phyloP scores from a whole-genome alignment of 2,797 vertebrate genomes.

The Lagocephalus sceleratus region DNA sequence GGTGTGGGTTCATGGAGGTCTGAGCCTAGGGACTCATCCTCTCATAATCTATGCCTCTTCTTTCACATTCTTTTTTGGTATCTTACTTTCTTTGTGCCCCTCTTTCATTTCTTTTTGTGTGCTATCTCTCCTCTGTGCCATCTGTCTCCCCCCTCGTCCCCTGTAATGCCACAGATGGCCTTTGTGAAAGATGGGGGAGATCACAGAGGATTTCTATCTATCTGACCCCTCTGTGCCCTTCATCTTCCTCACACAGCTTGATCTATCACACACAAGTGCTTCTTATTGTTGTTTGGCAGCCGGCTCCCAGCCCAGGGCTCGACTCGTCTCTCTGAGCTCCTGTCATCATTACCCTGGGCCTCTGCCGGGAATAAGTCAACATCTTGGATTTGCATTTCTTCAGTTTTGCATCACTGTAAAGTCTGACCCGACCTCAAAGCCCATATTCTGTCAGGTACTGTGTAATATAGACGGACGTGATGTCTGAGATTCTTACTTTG shows the following conservation, averaged over 20 bases:
- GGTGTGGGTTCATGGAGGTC: too few species aligned
- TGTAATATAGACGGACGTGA: constrained; percentile 1
- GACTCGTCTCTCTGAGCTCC: constrained; percentile 34
- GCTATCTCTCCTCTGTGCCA: constrained; percentile 21
- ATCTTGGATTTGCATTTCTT: constrained; percentile 41
- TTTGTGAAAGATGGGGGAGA: constrained; percentile 54
- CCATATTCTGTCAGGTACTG: background rate
- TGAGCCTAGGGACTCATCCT: background rate
- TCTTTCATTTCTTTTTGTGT: constrained; percentile 11
- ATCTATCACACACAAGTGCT: constrained; percentile 57
- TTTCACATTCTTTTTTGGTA: constrained; percentile 6
- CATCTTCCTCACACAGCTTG: constrained; percentile 58
- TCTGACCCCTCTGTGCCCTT: constrained; percentile 61
- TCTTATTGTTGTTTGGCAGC: constrained; percentile 61
- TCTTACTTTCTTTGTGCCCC: constrained; percentile 1
- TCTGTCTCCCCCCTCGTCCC: constrained; percentile 22
- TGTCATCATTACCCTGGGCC: constrained; percentile 42
- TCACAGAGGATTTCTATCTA: constrained; percentile 64
- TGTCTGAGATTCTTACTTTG: constrained; percentile 22
- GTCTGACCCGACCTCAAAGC: constrained; percentile 11
- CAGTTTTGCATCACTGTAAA: constrained; percentile 5
- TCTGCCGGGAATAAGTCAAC: constrained; percentile 39
- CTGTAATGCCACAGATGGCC: constrained; percentile 37
- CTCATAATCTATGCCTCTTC: constrained; percentile 7
- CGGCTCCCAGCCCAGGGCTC: constrained; percentile 44